phyloP scores from a whole-genome alignment of 64 coral and sea anemone genomes.

The Montipora cactus region DNA sequence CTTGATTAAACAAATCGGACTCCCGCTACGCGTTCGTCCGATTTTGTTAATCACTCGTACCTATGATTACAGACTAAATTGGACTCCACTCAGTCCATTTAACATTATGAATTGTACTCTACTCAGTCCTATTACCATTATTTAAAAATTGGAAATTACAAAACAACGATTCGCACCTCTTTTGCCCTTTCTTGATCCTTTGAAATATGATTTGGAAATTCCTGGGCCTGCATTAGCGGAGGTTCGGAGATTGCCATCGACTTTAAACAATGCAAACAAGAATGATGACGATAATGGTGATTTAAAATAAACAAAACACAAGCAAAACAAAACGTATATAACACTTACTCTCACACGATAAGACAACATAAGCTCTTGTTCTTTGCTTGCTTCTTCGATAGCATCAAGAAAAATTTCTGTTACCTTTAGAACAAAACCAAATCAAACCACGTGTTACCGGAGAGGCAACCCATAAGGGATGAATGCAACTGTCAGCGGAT shows the following conservation, averaged over 20 bases:
- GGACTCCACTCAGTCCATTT: too few species aligned
- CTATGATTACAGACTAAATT: too few species aligned
- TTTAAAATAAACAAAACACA: neutral
- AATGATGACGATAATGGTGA: neutral
- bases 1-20: too few species aligned
- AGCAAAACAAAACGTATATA: neutral
- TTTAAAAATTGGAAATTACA: neutral
- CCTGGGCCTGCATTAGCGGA: slow-evolving; percentile 12
- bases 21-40: too few species aligned
- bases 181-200: slow-evolving; percentile 32
- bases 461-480: neutral
- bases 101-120: too few species aligned
- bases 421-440: slow-evolving; percentile 2
- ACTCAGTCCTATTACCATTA: too few species aligned
- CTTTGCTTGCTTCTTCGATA: slow-evolving; percentile 21
- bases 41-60: too few species aligned
- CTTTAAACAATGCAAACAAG: slow-evolving; percentile 2
- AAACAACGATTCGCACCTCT: neutral
- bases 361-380: slow-evolving; percentile 20
- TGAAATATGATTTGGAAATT: slow-evolving; percentile 25
- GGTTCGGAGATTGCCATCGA: neutral
- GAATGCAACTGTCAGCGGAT: too few species aligned
- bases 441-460: neutral
- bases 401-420: slow-evolving; percentile 57
- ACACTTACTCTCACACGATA: slow-evolving; percentile 12